Evolutionary conservation across 2,888 invertebrate species (phyloP).

Genomic region (Synergus itoensis): DNA sequence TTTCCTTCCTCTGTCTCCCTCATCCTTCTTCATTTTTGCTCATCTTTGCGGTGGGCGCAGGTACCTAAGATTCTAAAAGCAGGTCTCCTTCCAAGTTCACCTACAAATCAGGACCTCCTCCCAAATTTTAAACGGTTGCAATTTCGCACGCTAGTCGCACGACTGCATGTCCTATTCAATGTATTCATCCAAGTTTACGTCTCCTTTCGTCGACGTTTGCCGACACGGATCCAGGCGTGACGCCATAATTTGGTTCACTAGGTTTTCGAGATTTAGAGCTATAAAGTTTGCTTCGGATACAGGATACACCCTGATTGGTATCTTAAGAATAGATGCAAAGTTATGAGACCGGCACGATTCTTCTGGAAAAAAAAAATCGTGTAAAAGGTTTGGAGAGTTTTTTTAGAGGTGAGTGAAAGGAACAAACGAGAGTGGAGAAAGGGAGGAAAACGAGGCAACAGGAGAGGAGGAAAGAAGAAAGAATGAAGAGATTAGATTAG

Average conservation of each 20-base stretch:
- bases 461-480: slow-evolving; percentile 21
- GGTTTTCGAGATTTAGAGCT: slow-evolving; percentile 25
- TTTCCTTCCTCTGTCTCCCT: slow-evolving; percentile 18
- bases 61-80: slow-evolving; percentile 13
- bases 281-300: slow-evolving; percentile 33
- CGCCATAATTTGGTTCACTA: slow-evolving; percentile 44
- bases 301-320: slow-evolving; percentile 11
- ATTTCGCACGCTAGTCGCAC: slow-evolving; percentile 38
- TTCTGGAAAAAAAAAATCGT: background rate
- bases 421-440: slow-evolving; percentile 18
- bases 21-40: background rate
- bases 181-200: slow-evolving; percentile 45
- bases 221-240: slow-evolving; percentile 45
- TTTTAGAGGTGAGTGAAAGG: slow-evolving; percentile 16
- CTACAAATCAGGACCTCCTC: slow-evolving; percentile 25
- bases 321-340: slow-evolving; percentile 22
- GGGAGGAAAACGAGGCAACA: background rate
- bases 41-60: slow-evolving; percentile 39
- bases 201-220: slow-evolving; percentile 42
- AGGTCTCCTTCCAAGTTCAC: slow-evolving; percentile 5
- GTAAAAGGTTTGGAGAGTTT: slow-evolving; percentile 12
- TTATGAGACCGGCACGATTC: slow-evolving; percentile 7
- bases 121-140: slow-evolving; percentile 23
- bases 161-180: slow-evolving; percentile 33
- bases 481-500: slow-evolving; percentile 26